A percentile compares a stretch with the other conserved stretches of the same genome.
Evolutionary conservation across 2,888 invertebrate species (phyloP).

Genomic region (Megaustenia siamemsis): DNA sequence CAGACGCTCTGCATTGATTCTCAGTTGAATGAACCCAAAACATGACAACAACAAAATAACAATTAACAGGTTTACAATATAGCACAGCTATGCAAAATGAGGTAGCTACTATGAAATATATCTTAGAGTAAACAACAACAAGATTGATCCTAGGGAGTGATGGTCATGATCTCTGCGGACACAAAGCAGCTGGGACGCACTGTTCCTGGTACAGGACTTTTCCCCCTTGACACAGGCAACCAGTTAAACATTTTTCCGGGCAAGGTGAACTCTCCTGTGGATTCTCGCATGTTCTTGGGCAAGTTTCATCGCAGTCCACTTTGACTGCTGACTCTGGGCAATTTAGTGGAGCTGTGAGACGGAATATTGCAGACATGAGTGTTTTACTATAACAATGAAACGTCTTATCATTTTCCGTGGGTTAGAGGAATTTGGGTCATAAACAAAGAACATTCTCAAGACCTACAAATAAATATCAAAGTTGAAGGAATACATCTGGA

Average conservation of each 20-base stretch:
- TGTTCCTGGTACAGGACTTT: constrained; percentile 67
- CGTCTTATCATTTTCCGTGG: no score
- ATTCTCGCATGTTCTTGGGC: constrained; percentile 71
- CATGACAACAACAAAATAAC: no score
- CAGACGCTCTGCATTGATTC: no score
- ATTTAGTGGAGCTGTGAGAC: not conserved
- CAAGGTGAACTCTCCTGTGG: constrained; percentile 64
- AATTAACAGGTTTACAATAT: no score
- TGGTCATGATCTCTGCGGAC: constrained; percentile 58
- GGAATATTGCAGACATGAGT: no score
- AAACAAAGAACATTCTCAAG: no score
- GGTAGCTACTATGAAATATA: not conserved
- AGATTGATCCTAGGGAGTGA: not conserved
- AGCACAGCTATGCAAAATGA: not conserved
- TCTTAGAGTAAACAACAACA: not conserved
- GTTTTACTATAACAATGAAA: no score
- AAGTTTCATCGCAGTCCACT: constrained; percentile 69
- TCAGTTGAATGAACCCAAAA: no score
- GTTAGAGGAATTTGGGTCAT: no score
- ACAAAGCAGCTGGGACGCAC: constrained; percentile 67
- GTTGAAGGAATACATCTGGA: no score
- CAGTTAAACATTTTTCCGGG: constrained; percentile 66
- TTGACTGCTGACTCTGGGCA: constrained; percentile 71
- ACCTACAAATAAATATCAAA: no score
- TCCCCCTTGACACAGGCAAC: constrained; percentile 69